These are phyloP conservation scores for Bradypus variegatus DNA, from an alignment of 2,797 vertebrate genomes.

Conservation along the genomic window DNA sequence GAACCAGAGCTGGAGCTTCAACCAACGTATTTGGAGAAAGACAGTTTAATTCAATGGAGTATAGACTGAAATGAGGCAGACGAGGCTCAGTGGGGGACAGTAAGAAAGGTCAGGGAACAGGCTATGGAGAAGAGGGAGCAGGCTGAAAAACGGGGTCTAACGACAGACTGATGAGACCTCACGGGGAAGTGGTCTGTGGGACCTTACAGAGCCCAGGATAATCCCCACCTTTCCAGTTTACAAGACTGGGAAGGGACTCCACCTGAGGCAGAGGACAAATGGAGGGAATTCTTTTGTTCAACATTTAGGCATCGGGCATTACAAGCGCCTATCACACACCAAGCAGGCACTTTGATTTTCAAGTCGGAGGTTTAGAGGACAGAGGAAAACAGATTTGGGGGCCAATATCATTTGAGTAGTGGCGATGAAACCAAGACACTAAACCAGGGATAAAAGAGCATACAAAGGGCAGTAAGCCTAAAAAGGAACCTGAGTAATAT, in stretches of 20 bases:
- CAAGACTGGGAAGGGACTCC: neutral
- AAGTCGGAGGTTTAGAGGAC: neutral
- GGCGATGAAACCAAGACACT: neutral
- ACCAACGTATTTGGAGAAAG: neutral
- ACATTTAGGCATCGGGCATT: neutral
- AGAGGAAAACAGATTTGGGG: neutral
- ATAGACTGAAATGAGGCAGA: neutral
- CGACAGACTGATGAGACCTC: neutral
- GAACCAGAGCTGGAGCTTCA: neutral
- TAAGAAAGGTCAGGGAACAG: neutral
- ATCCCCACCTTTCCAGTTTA: neutral
- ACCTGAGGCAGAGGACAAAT: neutral
- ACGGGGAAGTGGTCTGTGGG: neutral
- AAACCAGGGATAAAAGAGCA: neutral
- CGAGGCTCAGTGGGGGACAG: neutral
- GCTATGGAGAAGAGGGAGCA: neutral
- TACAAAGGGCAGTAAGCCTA: neutral
- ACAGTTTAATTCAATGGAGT: neutral
- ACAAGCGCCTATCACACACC: neutral
- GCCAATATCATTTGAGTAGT: neutral
- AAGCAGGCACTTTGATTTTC: neutral
- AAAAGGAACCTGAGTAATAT: neutral
- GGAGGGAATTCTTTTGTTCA: neutral
- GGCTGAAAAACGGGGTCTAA: neutral
- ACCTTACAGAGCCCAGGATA: rapidly evolving